Conservation (phyloP, 2,888 invertebrate species). For the Drosophila affinis region DNA sequence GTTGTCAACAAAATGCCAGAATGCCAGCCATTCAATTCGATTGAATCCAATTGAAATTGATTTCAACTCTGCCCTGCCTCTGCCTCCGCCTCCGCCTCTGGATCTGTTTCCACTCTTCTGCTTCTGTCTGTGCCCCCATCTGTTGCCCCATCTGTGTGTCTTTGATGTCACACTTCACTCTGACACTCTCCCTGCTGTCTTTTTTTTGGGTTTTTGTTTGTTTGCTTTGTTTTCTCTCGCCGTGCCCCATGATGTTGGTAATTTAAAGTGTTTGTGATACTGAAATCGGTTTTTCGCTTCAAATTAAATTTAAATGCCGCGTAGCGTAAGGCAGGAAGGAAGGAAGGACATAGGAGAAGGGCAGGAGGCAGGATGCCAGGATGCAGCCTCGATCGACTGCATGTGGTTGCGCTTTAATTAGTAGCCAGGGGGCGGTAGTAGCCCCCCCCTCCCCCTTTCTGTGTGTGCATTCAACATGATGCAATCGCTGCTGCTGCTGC, state of each 20-base stretch:
- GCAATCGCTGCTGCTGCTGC: slow-evolving; percentile 19
- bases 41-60: slow-evolving; percentile 76
- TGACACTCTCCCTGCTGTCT: slow-evolving; percentile 53
- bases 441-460: not conserved
- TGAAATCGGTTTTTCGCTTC: slow-evolving; percentile 42
- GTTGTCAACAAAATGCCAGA: slow-evolving; percentile 78
- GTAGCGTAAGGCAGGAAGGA: slow-evolving; percentile 1
- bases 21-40: slow-evolving; percentile 75
- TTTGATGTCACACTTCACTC: slow-evolving; percentile 65
- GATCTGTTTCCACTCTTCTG: slow-evolving; percentile 8
- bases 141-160: slow-evolving; percentile 9
- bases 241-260: slow-evolving; percentile 28
- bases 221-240: too few relatives aligned
- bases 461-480: slow-evolving; percentile 42
- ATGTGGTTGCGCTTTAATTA: slow-evolving; percentile 63
- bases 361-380: slow-evolving; percentile 9
- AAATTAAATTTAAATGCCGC: slow-evolving; percentile 58
- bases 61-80: slow-evolving; percentile 49
- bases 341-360: not conserved
- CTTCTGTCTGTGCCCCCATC: not conserved
- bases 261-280: slow-evolving; percentile 54
- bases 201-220: not conserved
- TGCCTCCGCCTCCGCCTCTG: slow-evolving; percentile 21
- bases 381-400: slow-evolving; percentile 36
- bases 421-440: slow-evolving; percentile 52